Evolutionary conservation across 2,113 vertebrate genomes (phyloP), one percentile per base, ranked within the genome.

Genomic region (Dicentrarchus labrax): DNA sequence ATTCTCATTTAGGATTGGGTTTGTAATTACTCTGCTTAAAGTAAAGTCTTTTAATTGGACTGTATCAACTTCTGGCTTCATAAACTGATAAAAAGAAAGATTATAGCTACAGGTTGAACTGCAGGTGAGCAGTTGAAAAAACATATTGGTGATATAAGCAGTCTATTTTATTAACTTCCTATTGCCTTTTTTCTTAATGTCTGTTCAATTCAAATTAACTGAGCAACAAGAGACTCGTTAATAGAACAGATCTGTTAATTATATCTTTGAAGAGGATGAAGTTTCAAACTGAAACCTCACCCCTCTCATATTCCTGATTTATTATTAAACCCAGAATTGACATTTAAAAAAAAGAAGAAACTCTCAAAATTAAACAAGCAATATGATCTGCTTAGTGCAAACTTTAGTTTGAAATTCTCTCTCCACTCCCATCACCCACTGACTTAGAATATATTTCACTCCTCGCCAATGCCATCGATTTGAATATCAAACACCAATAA

Each of bases 401-500:
- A 38, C 15, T 54, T 86, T 24, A 10, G 12, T 66, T 86, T 24
- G 4, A 78, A 87, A 78, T 53, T 54, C 64, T 64, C 48, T 22
- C 70, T 72, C 38, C 11, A 19, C 79, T 59, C 59, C 72, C 21
- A 15, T 87, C 85, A 81, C 88, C 90, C 87, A 78, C 80, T 82
- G 87, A 78, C 85, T 83, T 41, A 0, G 84, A 89, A 86, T 88
- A 61, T 51, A 77, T 90, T 83, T 68, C 4, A 19, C 65, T 87
- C 59, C 85, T 72, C 13, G 73, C 85, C 83, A 72, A 78, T 75
- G 82, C 91, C 89, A 93, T 92, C 61, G 82, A 93, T 92, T 94
- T 94, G 72, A 94, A 94, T 94, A 92, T 93, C 90, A 94, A 91
- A 92, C 86, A 50, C 62, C 69, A 77, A 88, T 90, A 91, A 90